phyloP scores from a whole-genome alignment of 2,797 vertebrate genomes.

The Acanthurus tractus region DNA sequence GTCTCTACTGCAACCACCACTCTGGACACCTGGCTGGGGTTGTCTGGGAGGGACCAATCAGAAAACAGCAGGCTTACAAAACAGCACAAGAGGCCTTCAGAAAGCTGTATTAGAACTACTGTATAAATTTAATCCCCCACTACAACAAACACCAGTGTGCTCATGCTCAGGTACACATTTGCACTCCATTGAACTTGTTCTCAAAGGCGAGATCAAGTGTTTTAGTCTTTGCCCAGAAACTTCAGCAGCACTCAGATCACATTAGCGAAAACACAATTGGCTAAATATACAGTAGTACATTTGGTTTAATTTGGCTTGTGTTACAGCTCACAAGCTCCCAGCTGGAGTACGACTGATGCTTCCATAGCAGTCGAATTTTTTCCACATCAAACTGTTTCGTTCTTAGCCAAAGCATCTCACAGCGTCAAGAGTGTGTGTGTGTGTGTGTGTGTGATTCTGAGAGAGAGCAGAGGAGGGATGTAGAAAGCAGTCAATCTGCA shows the following conservation, averaged over 20 bases:
- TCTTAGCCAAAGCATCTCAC: constrained; percentile 55
- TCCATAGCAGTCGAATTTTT: constrained; percentile 53
- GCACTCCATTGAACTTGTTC: constrained; percentile 51
- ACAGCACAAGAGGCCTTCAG: constrained; percentile 13
- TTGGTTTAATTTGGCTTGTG: constrained; percentile 67
- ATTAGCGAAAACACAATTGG: constrained; percentile 51
- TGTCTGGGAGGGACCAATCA: constrained; percentile 83
- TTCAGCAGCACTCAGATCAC: constrained; percentile 60
- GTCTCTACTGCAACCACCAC: constrained; percentile 90
- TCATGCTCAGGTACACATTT: constrained; percentile 18
- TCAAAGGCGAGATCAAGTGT: constrained; percentile 52
- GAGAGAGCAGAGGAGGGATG: constrained; percentile 33
- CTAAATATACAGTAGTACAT: constrained; percentile 51
- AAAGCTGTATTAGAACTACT: constrained; percentile 13
- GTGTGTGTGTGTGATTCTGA: constrained; percentile 17
- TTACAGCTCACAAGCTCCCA: constrained; percentile 58
- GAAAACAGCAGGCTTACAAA: constrained; percentile 44
- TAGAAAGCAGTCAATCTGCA: constrained; percentile 63
- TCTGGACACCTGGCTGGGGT: constrained; percentile 90
- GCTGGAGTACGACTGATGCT: constrained; percentile 58
- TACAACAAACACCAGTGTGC: not conserved
- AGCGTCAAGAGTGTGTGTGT: constrained; percentile 36
- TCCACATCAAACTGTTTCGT: constrained; percentile 62
- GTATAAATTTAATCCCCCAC: constrained; percentile 7
- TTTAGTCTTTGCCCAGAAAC: constrained; percentile 59